Base-by-base conservation (phyloP, 2,888 invertebrate genomes). In the Torymus tubicola region DNA sequence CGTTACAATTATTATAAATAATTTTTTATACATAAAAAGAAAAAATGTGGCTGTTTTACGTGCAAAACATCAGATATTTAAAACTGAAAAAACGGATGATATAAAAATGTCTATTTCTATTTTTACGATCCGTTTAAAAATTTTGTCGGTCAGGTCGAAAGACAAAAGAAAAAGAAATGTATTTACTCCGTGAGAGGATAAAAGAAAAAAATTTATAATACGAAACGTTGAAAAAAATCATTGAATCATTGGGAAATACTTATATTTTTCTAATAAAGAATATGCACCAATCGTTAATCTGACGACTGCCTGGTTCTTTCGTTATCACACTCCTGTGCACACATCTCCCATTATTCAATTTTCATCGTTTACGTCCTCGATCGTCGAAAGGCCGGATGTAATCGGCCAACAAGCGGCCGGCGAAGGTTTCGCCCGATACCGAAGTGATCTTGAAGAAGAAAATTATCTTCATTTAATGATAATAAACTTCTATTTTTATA, bases 331-430 rank as follows among this genome's bases (percentile, higher is more conserved):
- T 5, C 4, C 3, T 31, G 31, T 31, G 4, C 31, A 31, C 31
- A 5, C 31, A 5, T 31, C 5, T 31, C 31, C 31, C 31, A 31
- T 31, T 31, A 31, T 31, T 31, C 31, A 31, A 31, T 52, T 69
- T 53, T 31, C 42, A 11, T n/a, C 58, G 58, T 63, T 84, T 61
- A 84, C 82, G 81, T 68, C 76, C 78, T 84, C 14, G 82, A 71
- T 82, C 84, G 82, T 42, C 84, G 78, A 60, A 87, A 85, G 57
- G 78, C 81, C 18, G 85, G 85, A 78, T 87, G 87, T 63, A 87
- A 83, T 83, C 87, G 84, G 11, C 86, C 80, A 14, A 84, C 81
- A 3, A 84, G 74, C 16, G 84, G 84, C 50, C 83, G 82, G 72
- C 78, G 86, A 64, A 86, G 75, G 11, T 86, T 84, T 50, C 80